Base-by-base conservation (phyloP, 1,140 invertebrate species). In the Achroia grisella region DNA sequence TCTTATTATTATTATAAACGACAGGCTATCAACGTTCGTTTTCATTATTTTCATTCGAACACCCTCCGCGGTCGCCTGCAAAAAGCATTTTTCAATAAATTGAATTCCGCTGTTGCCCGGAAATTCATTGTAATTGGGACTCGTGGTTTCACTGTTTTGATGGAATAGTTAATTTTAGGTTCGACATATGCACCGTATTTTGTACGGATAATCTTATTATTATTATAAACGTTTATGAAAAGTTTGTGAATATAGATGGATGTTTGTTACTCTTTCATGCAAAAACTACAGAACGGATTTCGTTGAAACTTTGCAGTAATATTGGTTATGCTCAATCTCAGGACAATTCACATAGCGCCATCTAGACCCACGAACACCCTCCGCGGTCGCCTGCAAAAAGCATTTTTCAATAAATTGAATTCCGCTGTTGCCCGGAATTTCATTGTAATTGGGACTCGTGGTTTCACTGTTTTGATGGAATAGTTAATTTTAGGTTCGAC, bases 21-120 rank as follows among this genome's bases (percentile, higher is more conserved):
- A 23, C 17, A 23, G 6, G 17, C 17, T 6, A 23, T 6, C 2
- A 14, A 8, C 4, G 9, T 2, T 10, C 11, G 12, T 37, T 8
- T 37, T 14, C 35, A 37, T 37, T 35, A 35, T 44, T 44, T 40
- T 44, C 31, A 44, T 44, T 44, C 23, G 17, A 1, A 44, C 4
- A 15, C 13, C 27, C 12, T 17, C 39, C 36, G 39, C 27, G 35
- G 11, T 23, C 6, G 2, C 27, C 14, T 10, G 28, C 30, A 48
- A 58, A 53, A 53, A 49, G 48, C 36, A 53, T 47, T 53, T 53
- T 47, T 47, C 47, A 47, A 47, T 52, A 58, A 57, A 58, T 53
- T 53, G 50, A 50, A 50, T 58, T 53, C 39, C 44, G 44, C 48
- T 58, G 56, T 49, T 39, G 49, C 46, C 36, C 41, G 44, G 40